Base-by-base conservation (phyloP, 2,113 vertebrate species). In the Carollia perspicillata region DNA sequence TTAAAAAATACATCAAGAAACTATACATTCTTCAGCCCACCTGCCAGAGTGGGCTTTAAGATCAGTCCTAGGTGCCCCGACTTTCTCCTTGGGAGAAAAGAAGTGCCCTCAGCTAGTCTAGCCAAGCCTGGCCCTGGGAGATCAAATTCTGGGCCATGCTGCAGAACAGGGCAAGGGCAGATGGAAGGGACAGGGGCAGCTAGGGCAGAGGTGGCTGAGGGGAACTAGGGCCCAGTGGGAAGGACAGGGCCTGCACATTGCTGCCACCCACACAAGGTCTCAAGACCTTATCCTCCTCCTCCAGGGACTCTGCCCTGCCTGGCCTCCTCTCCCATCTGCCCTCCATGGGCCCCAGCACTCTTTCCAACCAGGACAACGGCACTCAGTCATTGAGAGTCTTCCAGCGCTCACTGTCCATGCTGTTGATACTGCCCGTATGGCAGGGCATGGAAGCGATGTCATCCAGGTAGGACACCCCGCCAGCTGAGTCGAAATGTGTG, bases 381-480 rank as follows among this genome's bases (percentile, higher is more conserved):
- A 0, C 72, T 99, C 96, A 99, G 91, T 98, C 98, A 0, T 99
- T 99, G 97, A 99, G 98, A 35, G 98, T 98, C 98, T 99, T 99
- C 99, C 99, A 99, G 97, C 99, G 99, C 95, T 99, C 99, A 4
- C 99, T 99, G 98, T 99, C 99, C 0, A 99, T 97, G 96, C 99
- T 99, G 98, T 99, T 99, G 97, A 99, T 98, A 98, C 99, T 99
- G 98, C 99, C 99, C 0, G 98, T 98, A 0, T 99, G 99, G 84
- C 98, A 99, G 0, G 99, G 99, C 97, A 99, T 99, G 1, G 99
- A 99, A 13, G 99, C 99, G 6, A 99, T 98, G 0, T 99, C 99
- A 0, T 99, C 99, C 96, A 99, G 97, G 97, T 99, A 99, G 14
- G 99, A 99, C 33, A 95, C 30, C 2, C 97, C 91, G 0, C 91